Base-by-base conservation (phyloP, 2,113 vertebrate genomes). In the Anhinga rufa region DNA sequence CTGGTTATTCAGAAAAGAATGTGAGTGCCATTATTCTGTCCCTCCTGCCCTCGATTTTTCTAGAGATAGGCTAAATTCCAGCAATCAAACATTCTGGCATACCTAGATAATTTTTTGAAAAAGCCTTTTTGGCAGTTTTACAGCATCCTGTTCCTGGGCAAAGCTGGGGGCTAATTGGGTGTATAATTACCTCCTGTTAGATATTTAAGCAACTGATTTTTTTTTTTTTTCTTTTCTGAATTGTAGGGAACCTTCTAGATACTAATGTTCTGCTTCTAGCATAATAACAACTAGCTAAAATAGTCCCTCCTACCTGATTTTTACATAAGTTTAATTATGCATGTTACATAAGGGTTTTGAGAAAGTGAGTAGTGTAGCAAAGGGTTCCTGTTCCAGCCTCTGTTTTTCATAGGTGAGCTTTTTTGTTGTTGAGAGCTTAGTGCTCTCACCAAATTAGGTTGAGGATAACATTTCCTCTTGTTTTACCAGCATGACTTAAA, bases 151-250 rank as follows among this genome's bases (percentile, higher is more conserved):
- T 96, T 96, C 78, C 91, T 93, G 81, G 87, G 79, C 68, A 93
- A 95, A 96, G 87, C 94, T 90, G 82, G 62, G 74, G 96, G 87
- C 85, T 97, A 97, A 97, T 97, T 96, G 91, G 65, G 93, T 97
- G 92, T 97, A 68, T 96, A 96, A 97, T 97, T 97, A 79, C 96
- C 95, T 96, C 95, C 97, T 96, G 96, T 94, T 96, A 97, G 87
- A 92, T 65, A 85, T 89, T 95, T 94, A 88, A 90, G 55, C 72
- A 82, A 54, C 6, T 38, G 51, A 65, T 36, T 66, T 86, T 61
- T 68, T 61, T 76, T 69, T 83, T 62, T 68, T 61, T 76, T 69
- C 80, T 62, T 49, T 22, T 15, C 58, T 69, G 68, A 80, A 57
- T 95, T 29, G 46, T 79, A 49, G 79, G 48, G 91, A 95, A 93